These are phyloP conservation scores for Brienomyrus longianalis DNA, from an alignment of 2,113 vertebrate species.

Conservation along the genomic window DNA sequence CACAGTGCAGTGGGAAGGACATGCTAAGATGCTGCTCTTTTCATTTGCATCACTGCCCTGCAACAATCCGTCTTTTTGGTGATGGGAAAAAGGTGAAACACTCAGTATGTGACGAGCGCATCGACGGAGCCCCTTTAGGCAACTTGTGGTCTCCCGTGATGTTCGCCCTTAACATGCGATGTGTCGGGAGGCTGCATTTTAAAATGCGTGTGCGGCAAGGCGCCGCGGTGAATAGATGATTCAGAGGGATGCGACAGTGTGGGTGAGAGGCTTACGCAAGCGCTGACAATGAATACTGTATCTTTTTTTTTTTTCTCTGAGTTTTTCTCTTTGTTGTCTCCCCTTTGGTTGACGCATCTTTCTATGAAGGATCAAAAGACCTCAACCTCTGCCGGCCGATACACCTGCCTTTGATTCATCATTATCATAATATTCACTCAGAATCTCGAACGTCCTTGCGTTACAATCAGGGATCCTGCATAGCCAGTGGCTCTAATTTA, in stretches of 20 bases:
- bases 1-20: background rate
- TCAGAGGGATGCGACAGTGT: background rate
- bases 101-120: background rate
- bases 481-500: background rate
- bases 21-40: background rate
- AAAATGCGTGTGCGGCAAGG: background rate
- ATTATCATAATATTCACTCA: background rate
- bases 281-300: background rate
- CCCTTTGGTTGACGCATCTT: background rate
- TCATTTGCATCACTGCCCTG: background rate
- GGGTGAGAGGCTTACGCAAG: slow-evolving; percentile 8
- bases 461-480: background rate
- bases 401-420: background rate
- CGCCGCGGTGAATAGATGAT: background rate
- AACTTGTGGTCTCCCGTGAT: background rate
- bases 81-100: background rate
- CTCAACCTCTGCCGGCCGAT: background rate
- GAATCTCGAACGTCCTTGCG: background rate
- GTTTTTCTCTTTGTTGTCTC: slow-evolving; percentile 6
- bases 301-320: background rate
- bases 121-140: background rate
- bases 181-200: background rate
- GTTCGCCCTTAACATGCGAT: background rate
- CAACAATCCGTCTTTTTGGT: background rate
- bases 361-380: slow-evolving; percentile 6